phyloP scores from a whole-genome alignment of 2,888 invertebrate species.

The Polyommatus icarus region DNA sequence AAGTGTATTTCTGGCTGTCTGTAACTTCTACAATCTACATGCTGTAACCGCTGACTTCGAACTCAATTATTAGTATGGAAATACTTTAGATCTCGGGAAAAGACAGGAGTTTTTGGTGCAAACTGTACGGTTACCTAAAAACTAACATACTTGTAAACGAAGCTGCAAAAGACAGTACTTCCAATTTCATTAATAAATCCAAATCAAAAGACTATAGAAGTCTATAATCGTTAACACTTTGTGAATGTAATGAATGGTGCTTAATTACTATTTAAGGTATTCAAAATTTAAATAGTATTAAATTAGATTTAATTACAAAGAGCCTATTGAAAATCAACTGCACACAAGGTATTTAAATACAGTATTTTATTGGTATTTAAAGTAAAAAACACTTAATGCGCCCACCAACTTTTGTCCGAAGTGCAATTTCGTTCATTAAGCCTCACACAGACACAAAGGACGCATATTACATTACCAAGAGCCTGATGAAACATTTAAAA shows the following conservation, averaged over 20 bases:
- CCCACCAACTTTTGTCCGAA: conserved; percentile 4
- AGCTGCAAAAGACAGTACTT: not conserved
- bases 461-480: not conserved
- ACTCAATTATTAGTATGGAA: no score
- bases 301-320: not conserved
- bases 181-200: not conserved
- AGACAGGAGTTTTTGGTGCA: no score
- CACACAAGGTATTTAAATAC: not conserved
- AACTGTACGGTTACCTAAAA: no score
- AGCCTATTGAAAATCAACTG: not conserved
- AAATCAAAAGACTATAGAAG: not conserved
- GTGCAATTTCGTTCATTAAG: conserved; percentile 34
- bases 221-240: not conserved
- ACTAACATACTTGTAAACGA: no score
- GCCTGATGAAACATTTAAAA: conserved; percentile 11
- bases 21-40: no score
- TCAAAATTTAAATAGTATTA: not conserved
- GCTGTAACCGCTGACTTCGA: no score
- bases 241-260: not conserved
- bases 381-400: not conserved
- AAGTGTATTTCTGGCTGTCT: no score
- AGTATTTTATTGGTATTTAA: conserved; percentile 4
- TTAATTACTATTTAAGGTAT: not conserved
- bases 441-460: conserved; percentile 1
- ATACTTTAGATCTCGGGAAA: no score